These are phyloP conservation scores for Craseonycteris thonglongyai DNA, from an alignment of 2,113 vertebrate genomes.

Conservation along the genomic window DNA sequence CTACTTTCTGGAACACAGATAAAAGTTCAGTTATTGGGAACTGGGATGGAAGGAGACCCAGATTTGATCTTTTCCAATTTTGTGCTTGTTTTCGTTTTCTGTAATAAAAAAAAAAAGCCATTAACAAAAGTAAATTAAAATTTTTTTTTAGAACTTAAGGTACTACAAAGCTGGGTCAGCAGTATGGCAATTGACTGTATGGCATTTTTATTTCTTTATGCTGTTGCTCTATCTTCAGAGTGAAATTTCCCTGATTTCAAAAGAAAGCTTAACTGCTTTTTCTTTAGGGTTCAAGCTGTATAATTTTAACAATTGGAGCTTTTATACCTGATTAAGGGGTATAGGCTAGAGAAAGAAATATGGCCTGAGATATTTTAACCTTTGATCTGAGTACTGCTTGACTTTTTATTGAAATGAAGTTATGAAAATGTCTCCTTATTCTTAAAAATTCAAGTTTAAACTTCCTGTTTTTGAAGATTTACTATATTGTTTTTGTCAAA, in stretches of 20 bases:
- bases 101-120: not conserved
- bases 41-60: not conserved
- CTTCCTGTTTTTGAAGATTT: no score
- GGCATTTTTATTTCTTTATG: not conserved
- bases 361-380: not conserved
- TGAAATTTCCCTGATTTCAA: not conserved
- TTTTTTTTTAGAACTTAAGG: not conserved
- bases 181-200: not conserved
- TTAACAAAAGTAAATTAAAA: not conserved
- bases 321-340: not conserved
- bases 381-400: not conserved
- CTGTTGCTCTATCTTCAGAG: not conserved
- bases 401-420: not conserved
- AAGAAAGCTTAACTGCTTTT: not conserved
- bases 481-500: no score
- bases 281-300: not conserved
- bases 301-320: constrained; percentile 3
- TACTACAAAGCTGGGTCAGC: not conserved
- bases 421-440: not conserved
- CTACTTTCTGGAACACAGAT: not conserved
- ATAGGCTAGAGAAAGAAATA: not conserved
- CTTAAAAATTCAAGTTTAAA: not conserved
- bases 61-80: not conserved
- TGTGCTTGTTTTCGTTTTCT: not conserved
- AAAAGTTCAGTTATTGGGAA: not conserved